Evolutionary conservation across 2,113 vertebrate genomes (phyloP), one percentile per base, ranked within the genome.

Genomic region (Gallinago jamesoni): DNA sequence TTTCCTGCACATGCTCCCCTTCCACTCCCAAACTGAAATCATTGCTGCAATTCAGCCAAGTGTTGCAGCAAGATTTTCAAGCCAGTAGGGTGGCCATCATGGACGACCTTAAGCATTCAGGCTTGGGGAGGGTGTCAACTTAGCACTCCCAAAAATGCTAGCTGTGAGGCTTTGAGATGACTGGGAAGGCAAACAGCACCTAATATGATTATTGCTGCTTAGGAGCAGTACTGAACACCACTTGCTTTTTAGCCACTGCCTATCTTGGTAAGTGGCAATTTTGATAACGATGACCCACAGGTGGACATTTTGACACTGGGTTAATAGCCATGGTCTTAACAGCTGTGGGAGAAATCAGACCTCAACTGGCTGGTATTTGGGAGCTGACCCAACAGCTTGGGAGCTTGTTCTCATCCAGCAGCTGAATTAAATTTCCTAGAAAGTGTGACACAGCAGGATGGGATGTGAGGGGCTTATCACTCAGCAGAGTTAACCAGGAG

Each of bases 341-440:
- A 11, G 41, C 37, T 24, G 9, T 0, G 2, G 53, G 25, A 79
- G 17, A 82, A 84, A 35, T 63, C 57, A 91, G 53, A 37, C 9
- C n/a, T 83, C 30, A 53, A 2, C 4, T 21, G 27, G 23, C 63
- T 83, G 82, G 6, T 19, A 12, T 43, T 39, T 75, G 62, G 45
- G 80, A 90, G 59, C 62, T 63, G 56, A 39, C 62, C 59, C 37
- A 70, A 64, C 7, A 50, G 27, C 39, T 2, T 12, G 12, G 48
- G 47, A 87, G 18, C 69, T 48, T 69, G 77, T 39, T 91, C 68
- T 90, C 63, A 57, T 43, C 37, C 33, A 59, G 27, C 50, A 91
- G 50, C 50, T 55, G 59, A 76, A 82, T 70, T 85, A 57, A 55
- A 75, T 74, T 96, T 93, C 75, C 87, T 96, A 83, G 92, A 94